phyloP scores from a whole-genome alignment of 53 echinoderm and acorn worm genomes.

The Actinopyga echinites region DNA sequence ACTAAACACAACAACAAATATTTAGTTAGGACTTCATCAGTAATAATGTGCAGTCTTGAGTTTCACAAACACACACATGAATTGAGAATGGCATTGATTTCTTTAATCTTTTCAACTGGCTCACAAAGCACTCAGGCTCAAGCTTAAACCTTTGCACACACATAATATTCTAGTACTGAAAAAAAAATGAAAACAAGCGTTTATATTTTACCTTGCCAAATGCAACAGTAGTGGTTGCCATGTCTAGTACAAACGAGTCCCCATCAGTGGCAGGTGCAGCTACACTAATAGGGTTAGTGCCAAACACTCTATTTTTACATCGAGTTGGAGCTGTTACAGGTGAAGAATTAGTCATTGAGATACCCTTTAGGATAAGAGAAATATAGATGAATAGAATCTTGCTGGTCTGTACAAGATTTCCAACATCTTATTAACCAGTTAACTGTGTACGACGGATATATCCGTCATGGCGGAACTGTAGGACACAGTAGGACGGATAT shows the following conservation, averaged over 20 bases:
- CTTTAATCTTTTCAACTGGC: too few relatives aligned
- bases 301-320: conserved; percentile 51
- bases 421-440: too few relatives aligned
- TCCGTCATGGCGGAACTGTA: too few relatives aligned
- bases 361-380: conserved; percentile 43
- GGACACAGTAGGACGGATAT: too few relatives aligned
- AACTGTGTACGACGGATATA: too few relatives aligned
- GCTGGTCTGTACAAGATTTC: neutral
- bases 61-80: too few relatives aligned
- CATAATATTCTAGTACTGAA: neutral
- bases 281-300: conserved; percentile 76
- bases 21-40: too few relatives aligned
- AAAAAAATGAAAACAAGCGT: neutral
- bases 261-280: conserved; percentile 65
- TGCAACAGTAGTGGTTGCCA: conserved; percentile 84
- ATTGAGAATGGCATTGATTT: too few relatives aligned
- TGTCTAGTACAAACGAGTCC: conserved; percentile 80
- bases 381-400: neutral
- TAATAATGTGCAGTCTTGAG: too few relatives aligned
- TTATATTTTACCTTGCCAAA: conserved; percentile 74
- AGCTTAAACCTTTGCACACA: too few relatives aligned
- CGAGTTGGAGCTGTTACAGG: conserved; percentile 68
- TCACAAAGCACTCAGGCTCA: too few relatives aligned
- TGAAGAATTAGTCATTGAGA: conserved; percentile 76
- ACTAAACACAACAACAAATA: too few relatives aligned